Evolutionary conservation across 2,797 vertebrate genomes (phyloP).

Genomic region (Acanthurus leucopareius): DNA sequence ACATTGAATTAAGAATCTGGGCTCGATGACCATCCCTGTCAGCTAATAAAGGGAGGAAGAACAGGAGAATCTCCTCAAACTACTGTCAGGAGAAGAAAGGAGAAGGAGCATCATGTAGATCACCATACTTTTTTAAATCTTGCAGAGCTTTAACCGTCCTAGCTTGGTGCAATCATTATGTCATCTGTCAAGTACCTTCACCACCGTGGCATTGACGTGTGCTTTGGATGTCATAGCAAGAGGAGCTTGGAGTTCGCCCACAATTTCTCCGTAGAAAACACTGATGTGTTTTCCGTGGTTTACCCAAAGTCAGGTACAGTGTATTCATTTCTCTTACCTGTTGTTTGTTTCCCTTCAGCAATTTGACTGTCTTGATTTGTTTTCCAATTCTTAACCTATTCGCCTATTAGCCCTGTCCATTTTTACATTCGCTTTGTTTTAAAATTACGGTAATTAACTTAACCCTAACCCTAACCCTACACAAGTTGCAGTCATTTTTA

Average conservation of each 20-base stretch:
- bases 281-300: conserved; percentile 79
- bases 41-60: neutral
- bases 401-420: neutral
- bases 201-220: conserved; percentile 71
- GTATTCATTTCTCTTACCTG: neutral
- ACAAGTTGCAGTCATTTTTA: too few relatives aligned
- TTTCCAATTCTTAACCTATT: neutral
- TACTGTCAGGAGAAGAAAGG: neutral
- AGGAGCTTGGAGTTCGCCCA: conserved; percentile 76
- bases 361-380: neutral
- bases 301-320: conserved; percentile 84
- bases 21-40: neutral
- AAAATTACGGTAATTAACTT: too few relatives aligned
- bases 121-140: too few relatives aligned
- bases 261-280: conserved; percentile 71
- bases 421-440: too few relatives aligned
- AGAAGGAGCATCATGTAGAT: conserved; percentile 1
- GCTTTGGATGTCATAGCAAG: conserved; percentile 49
- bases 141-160: neutral
- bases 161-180: conserved; percentile 50
- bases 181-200: conserved; percentile 46
- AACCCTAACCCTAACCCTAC: too few relatives aligned
- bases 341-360: neutral
- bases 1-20: neutral
- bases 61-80: neutral